Conservation (phyloP, 2,888 invertebrate species). For the Tenthredo mesomela region DNA sequence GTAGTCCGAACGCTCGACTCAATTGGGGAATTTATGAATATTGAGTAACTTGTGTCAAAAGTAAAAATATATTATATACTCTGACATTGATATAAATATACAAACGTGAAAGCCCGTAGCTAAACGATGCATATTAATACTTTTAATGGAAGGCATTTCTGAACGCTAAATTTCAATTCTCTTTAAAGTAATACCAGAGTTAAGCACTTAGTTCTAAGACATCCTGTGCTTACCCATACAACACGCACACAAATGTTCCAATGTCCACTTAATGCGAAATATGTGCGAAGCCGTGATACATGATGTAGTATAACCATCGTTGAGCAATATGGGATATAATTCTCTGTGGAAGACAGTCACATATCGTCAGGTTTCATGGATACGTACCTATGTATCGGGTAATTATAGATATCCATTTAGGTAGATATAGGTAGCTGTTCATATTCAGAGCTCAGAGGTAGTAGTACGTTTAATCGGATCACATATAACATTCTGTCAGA, state of each 20-base stretch:
- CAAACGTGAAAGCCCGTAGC: background rate
- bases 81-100: background rate
- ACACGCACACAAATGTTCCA: background rate
- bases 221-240: background rate
- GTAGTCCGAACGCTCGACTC: background rate
- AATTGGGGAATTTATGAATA: background rate
- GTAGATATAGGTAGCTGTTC: background rate
- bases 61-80: too few relatives aligned
- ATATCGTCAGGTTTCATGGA: constrained; percentile 18
- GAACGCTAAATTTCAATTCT: constrained; percentile 1
- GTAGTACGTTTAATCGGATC: constrained; percentile 1
- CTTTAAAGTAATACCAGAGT: constrained; percentile 6
- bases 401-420: background rate
- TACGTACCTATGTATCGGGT: background rate
- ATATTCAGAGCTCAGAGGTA: background rate
- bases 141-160: background rate
- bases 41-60: background rate
- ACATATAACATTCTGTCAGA: background rate
- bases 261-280: background rate
- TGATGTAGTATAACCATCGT: background rate
- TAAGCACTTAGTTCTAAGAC: background rate
- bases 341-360: background rate
- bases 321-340: background rate
- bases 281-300: background rate
- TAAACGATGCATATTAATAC: background rate